phyloP scores from a whole-genome alignment of 2,113 vertebrate genomes.

The Phainopepla nitens region DNA sequence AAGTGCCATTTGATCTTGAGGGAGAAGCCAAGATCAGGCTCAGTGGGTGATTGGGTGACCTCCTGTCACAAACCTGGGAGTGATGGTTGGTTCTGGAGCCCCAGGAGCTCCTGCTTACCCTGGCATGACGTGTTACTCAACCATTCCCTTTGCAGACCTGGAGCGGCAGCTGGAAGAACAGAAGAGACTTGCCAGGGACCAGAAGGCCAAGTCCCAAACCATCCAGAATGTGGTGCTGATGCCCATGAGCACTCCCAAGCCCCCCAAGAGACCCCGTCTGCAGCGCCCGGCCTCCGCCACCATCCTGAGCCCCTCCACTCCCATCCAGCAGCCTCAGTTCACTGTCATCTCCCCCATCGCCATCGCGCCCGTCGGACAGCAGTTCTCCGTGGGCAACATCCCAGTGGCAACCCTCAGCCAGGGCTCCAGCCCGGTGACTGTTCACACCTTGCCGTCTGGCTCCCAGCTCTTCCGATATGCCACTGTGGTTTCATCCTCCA shows the following conservation, averaged over 20 bases:
- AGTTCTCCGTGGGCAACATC: slow-evolving; percentile 83
- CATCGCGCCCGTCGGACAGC: slow-evolving; percentile 75
- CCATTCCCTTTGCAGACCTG: slow-evolving; percentile 73
- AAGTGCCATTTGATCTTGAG: not conserved
- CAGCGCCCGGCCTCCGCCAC: slow-evolving; percentile 90
- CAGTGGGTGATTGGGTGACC: not conserved
- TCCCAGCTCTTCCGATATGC: slow-evolving; percentile 89
- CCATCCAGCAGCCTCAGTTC: slow-evolving; percentile 84
- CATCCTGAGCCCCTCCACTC: slow-evolving; percentile 79
- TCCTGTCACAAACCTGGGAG: not conserved
- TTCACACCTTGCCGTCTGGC: slow-evolving; percentile 81
- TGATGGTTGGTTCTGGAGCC: not conserved
- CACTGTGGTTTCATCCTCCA: slow-evolving; percentile 79
- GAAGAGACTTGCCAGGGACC: slow-evolving; percentile 83
- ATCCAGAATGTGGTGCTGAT: slow-evolving; percentile 83
- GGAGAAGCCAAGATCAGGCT: not conserved
- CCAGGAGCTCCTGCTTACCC: not conserved
- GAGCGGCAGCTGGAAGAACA: slow-evolving; percentile 93
- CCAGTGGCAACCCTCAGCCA: slow-evolving; percentile 81
- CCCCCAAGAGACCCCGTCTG: slow-evolving; percentile 87
- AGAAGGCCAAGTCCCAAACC: slow-evolving; percentile 80
- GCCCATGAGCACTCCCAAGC: slow-evolving; percentile 77
- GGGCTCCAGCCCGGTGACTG: slow-evolving; percentile 78
- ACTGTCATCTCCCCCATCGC: slow-evolving; percentile 81
- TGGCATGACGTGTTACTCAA: accelerated